phyloP scores from a whole-genome alignment of 2,797 vertebrate species.

The Crax fasciolata region DNA sequence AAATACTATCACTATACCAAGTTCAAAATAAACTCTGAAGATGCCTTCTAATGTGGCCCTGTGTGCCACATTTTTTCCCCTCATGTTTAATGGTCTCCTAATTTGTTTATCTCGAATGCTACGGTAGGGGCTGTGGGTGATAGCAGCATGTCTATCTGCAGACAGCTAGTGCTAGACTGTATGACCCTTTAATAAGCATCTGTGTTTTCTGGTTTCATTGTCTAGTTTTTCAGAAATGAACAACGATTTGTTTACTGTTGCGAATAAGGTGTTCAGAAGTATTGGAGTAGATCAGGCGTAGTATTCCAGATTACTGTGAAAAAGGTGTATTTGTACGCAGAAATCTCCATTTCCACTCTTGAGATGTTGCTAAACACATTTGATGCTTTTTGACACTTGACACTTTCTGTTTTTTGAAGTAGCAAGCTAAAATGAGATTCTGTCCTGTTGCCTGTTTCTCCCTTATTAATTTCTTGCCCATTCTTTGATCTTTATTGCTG shows the following conservation, averaged over 20 bases:
- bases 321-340: background rate
- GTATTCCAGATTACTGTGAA: background rate
- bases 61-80: background rate
- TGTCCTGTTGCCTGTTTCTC: background rate
- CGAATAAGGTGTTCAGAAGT: background rate
- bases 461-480: background rate
- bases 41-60: background rate
- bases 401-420: background rate
- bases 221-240: background rate
- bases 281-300: background rate
- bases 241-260: background rate
- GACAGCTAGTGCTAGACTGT: background rate
- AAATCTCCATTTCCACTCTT: background rate
- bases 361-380: background rate
- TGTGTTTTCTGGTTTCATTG: background rate
- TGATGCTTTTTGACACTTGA: background rate
- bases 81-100: background rate
- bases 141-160: background rate
- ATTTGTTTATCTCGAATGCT: background rate
- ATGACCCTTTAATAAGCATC: background rate
- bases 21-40: background rate
- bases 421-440: background rate
- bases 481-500: background rate
- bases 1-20: background rate
- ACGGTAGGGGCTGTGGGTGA: background rate